Conservation (phyloP, 2,113 vertebrate genomes). For the Stigmatopora argus region DNA sequence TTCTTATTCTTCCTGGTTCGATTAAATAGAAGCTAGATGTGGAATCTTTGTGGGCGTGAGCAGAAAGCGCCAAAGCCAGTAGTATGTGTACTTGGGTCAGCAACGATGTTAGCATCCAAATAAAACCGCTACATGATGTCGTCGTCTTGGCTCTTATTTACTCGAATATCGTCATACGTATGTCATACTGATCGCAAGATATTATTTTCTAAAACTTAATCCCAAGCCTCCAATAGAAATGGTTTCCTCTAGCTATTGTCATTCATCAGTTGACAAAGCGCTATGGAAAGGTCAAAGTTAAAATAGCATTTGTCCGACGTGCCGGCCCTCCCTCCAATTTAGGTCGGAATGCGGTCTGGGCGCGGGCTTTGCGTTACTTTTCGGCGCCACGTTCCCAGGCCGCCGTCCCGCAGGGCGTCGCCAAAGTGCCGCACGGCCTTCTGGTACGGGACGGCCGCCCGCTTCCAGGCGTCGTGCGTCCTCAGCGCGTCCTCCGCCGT, state of each 20-base stretch:
- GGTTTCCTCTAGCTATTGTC: no score
- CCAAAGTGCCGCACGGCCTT: slow-evolving; percentile 36
- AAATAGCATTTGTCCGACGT: no score
- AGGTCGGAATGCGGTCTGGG: no score
- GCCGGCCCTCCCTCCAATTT: no score
- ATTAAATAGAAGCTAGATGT: not conserved
- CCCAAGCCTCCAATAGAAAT: no score
- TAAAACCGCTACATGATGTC: not conserved
- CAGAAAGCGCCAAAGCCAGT: not conserved
- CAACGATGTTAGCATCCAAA: not conserved
- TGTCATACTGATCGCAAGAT: no score
- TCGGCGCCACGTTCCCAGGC: slow-evolving; percentile 47
- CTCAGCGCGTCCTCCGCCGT: not conserved
- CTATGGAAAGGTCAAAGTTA: no score
- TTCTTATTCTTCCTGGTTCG: not conserved
- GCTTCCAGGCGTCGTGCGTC: slow-evolving; percentile 35
- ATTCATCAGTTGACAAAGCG: no score
- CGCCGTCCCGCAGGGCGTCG: slow-evolving; percentile 28
- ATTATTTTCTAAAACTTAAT: no score
- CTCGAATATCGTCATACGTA: no score
- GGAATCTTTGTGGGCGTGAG: not conserved
- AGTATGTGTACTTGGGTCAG: not conserved
- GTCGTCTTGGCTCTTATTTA: not conserved
- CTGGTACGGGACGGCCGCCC: slow-evolving; percentile 40
- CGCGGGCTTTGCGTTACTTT: not conserved